These are phyloP conservation scores for Oxyscelio sp. DNA, from an alignment of 2,888 invertebrate species.

Conservation along the genomic window DNA sequence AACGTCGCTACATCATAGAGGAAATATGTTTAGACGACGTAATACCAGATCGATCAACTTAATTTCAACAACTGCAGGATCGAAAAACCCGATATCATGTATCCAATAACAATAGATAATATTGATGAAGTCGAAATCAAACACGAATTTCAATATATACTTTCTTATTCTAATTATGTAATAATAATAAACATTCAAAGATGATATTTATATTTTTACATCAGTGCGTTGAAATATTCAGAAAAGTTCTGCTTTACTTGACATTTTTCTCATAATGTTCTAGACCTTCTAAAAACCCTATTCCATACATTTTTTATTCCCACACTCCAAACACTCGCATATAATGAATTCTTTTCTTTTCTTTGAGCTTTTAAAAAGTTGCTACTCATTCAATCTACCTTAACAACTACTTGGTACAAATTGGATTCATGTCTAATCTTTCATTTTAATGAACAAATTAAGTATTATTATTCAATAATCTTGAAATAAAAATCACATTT, in stretches of 20 bases:
- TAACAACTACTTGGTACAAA: conserved; percentile 25
- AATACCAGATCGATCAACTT: conserved; percentile 51
- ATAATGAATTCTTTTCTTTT: conserved; percentile 43
- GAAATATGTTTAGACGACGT: conserved; percentile 28
- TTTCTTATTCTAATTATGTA: no score
- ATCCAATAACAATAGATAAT: no score
- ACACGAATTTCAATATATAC: no score
- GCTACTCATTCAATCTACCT: conserved; percentile 27
- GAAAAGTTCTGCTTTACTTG: conserved; percentile 30
- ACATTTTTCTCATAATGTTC: conserved; percentile 25
- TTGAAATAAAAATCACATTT: no score
- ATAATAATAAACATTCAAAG: no score
- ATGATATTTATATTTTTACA: neutral
- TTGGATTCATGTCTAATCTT: conserved; percentile 37
- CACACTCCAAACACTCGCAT: conserved; percentile 29
- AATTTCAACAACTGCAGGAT: conserved; percentile 26
- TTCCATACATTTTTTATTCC: conserved; percentile 51
- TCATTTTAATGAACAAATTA: conserved; percentile 40
- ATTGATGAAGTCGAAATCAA: no score
- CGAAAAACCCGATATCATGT: no score
- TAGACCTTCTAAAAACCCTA: conserved; percentile 23
- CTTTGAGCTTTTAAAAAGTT: conserved; percentile 45
- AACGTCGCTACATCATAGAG: neutral
- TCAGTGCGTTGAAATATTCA: conserved; percentile 30
- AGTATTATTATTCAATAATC: no score